Evolutionary conservation across 2,888 invertebrate genomes (phyloP).

Genomic region (Esperia sulphurella): DNA sequence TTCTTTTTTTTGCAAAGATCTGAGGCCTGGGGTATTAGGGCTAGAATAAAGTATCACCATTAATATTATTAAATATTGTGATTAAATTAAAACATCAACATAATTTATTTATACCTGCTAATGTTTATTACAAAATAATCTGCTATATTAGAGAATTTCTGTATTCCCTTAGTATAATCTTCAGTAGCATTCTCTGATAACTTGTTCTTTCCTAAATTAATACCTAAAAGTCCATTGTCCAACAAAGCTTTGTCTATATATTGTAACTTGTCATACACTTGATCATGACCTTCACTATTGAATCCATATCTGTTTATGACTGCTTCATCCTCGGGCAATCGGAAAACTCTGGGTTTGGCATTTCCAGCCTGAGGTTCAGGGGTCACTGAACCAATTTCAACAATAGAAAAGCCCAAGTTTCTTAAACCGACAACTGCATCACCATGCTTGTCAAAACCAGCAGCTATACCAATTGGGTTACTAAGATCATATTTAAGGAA

Average conservation of each 20-base stretch:
- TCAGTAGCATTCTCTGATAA: slow-evolving; percentile 83
- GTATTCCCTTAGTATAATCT: slow-evolving; percentile 93
- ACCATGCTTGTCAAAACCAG: slow-evolving; percentile 98
- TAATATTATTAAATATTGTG: not conserved
- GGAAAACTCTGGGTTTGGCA: slow-evolving; percentile 94
- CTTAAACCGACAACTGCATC: slow-evolving; percentile 91
- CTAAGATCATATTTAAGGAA: slow-evolving; percentile 85
- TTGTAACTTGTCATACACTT: slow-evolving; percentile 83
- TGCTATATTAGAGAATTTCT: slow-evolving; percentile 88
- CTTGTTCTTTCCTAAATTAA: slow-evolving; percentile 99
- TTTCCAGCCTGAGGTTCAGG: slow-evolving; percentile 96
- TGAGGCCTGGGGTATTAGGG: slow-evolving; percentile 96
- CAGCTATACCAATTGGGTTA: slow-evolving; percentile 98
- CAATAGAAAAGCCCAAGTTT: slow-evolving; percentile 94
- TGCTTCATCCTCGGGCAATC: slow-evolving; percentile 90
- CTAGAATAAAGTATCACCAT: slow-evolving; percentile 65
- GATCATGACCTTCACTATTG: slow-evolving; percentile 95
- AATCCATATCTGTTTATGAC: slow-evolving; percentile 95
- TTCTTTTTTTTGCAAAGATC: slow-evolving; percentile 89
- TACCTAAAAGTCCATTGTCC: slow-evolving; percentile 86
- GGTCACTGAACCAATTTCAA: slow-evolving; percentile 98
- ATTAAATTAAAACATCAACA: not conserved
- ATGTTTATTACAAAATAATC: slow-evolving; percentile 98
- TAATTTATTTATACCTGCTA: slow-evolving; percentile 81
- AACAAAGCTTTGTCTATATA: slow-evolving; percentile 71